Conservation (phyloP, 2,797 vertebrate species). For the Darevskia nairensis region DNA sequence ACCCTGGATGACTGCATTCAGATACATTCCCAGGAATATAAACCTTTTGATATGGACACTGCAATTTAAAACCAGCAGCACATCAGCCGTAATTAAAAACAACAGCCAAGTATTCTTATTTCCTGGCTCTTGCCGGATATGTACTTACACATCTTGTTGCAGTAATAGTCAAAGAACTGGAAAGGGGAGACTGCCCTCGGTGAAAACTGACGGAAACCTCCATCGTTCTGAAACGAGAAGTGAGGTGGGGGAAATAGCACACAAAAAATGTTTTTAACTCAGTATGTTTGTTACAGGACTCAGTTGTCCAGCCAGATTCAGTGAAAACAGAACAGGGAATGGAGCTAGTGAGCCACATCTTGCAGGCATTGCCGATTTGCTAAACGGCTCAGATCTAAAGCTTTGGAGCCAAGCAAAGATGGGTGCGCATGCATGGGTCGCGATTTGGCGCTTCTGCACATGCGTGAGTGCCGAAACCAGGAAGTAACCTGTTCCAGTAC, state of each 20-base stretch:
- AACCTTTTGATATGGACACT: too few relatives aligned
- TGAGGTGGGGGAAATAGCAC: neutral
- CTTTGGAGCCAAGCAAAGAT: too few relatives aligned
- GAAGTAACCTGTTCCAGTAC: too few relatives aligned
- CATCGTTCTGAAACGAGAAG: conserved; percentile 83
- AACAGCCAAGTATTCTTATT: neutral
- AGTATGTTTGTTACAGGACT: rapidly evolving
- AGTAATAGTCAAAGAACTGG: conserved; percentile 85
- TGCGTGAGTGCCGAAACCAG: too few relatives aligned
- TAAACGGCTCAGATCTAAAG: neutral
- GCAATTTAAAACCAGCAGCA: neutral
- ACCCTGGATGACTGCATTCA: neutral
- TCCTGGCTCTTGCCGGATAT: neutral
- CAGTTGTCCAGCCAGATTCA: neutral
- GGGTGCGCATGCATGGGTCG: too few relatives aligned
- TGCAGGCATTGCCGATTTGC: neutral
- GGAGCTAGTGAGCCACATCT: neutral
- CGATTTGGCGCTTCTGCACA: too few relatives aligned
- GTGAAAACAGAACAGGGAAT: neutral
- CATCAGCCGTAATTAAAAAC: neutral
- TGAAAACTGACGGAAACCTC: conserved; percentile 93
- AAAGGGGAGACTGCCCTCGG: conserved; percentile 86
- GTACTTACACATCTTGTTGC: conserved; percentile 94
- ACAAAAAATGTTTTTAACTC: neutral
- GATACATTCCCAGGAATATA: neutral